Base-by-base conservation (phyloP, 1,140 invertebrate species). In the Acromyrmex heyeri region DNA sequence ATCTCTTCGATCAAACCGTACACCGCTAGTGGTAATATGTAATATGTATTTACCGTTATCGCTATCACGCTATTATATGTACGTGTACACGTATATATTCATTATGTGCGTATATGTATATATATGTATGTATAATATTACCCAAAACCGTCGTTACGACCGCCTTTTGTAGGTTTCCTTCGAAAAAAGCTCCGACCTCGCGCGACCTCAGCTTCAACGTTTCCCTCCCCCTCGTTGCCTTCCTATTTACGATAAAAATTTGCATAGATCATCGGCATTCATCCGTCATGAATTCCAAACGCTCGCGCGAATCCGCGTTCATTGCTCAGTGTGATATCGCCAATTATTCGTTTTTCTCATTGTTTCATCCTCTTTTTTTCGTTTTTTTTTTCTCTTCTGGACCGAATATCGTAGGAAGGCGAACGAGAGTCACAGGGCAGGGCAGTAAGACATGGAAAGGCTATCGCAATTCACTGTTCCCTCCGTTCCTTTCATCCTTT, bases 401-500 rank as follows among this genome's bases (percentile, higher is more conserved):
- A 70, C 1, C 18, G n/a, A 75, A 59, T 16, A 81, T 83, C 18
- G 70, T 65, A 55, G 44, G 78, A 77, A 87, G 87, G 86, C 85
- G 72, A 89, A 89, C 89, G 88, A 88, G 87, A 88, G 91, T 64
- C 87, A 87, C 78, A 85, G 81, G 87, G 86, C 88, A 88, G 90
- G 90, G 86, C 88, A 90, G 88, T 88, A 89, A 85, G 88, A 90
- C 88, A 87, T 91, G 92, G 88, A 92, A 89, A 87, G 64, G 85
- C 91, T 90, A 92, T 91, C 88, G 91, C 88, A 90, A 92, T 87
- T 88, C 79, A 67, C 38, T 82, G 48, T 89, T 78, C 10, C 62
- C 34, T 87, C 21, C 73, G 50, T 79, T 75, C 38, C 38, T 83
- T 64, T 87, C 44, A 57, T 77, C 12, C n/a, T 69, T 78, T 82